phyloP scores from a whole-genome alignment of 2,888 invertebrate species.

The Cryptocephalus primarius region DNA sequence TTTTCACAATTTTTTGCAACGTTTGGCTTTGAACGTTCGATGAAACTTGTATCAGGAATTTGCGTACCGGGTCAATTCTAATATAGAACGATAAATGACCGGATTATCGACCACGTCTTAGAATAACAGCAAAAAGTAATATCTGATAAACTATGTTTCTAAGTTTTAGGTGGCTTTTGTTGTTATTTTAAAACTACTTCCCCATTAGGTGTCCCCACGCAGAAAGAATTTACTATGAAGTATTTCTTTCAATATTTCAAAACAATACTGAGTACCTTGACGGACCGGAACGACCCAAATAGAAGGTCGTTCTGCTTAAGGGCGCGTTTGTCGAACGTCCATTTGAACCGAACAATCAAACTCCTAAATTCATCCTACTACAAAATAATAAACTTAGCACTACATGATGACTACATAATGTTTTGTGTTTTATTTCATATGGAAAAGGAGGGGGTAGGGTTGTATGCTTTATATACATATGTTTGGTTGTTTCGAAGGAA shows the following conservation, averaged over 20 bases:
- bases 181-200: too few relatives aligned
- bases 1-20: slow-evolving; percentile 10
- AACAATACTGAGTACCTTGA: too few relatives aligned
- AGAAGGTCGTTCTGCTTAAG: too few relatives aligned
- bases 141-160: slow-evolving; percentile 6
- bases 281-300: too few relatives aligned
- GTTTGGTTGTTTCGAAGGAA: slow-evolving; percentile 36
- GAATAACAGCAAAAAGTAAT: slow-evolving; percentile 2
- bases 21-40: slow-evolving; percentile 6
- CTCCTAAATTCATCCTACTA: too few relatives aligned
- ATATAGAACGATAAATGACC: slow-evolving; percentile 20
- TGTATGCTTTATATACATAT: slow-evolving; percentile 38
- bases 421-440: slow-evolving; percentile 2
- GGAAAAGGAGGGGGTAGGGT: too few relatives aligned
- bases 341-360: too few relatives aligned
- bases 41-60: background rate
- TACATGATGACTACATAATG: slow-evolving; percentile 38
- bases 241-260: too few relatives aligned
- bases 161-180: too few relatives aligned
- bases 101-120: background rate
- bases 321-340: too few relatives aligned
- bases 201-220: too few relatives aligned
- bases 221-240: too few relatives aligned
- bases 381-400: slow-evolving; percentile 31
- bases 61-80: slow-evolving; percentile 20